Percentiles rank a stretch among this genome's conserved stretches.
Evolutionary conservation across 2,797 vertebrate genomes (phyloP).

Genomic region (Hydrocynus forskahlii): DNA sequence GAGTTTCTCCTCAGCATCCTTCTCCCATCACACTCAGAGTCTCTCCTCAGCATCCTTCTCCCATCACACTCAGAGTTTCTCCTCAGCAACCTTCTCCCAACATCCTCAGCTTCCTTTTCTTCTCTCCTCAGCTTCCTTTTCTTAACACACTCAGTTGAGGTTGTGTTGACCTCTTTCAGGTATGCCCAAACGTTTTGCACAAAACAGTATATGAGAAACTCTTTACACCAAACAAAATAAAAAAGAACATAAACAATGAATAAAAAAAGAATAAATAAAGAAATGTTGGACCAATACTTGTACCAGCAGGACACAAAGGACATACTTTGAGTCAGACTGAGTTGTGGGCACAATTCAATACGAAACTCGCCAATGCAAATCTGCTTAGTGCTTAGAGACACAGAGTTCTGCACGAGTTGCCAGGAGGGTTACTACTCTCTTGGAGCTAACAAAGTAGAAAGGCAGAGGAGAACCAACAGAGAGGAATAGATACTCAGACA

Average conservation of each 20-base stretch:
- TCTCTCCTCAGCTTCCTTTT: too few species aligned
- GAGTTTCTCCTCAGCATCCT: too few species aligned
- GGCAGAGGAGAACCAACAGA: neutral
- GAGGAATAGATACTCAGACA: constrained; percentile 36
- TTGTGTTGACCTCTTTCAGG: too few species aligned
- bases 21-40: too few species aligned
- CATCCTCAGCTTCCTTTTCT: too few species aligned
- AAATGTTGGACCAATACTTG: neutral
- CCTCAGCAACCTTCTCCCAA: too few species aligned
- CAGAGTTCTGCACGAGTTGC: neutral
- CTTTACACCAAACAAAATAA: neutral
- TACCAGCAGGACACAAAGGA: neutral
- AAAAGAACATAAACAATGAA: neutral
- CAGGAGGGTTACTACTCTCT: neutral
- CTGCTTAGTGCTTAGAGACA: neutral
- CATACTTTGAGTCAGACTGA: constrained; percentile 2
- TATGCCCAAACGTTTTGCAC: too few species aligned
- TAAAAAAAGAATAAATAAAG: constrained; percentile 5
- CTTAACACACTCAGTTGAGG: too few species aligned
- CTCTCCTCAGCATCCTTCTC: too few species aligned
- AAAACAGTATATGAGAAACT: too few species aligned
- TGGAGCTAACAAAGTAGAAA: constrained; percentile 1
- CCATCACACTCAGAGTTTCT: too few species aligned
- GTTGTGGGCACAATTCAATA: constrained; percentile 12
- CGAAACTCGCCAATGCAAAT: constrained; percentile 8